Percentiles rank a stretch among this genome's conserved stretches.
Conservation (phyloP, 2,797 vertebrate genomes). For the Bovichtus diacanthus region DNA sequence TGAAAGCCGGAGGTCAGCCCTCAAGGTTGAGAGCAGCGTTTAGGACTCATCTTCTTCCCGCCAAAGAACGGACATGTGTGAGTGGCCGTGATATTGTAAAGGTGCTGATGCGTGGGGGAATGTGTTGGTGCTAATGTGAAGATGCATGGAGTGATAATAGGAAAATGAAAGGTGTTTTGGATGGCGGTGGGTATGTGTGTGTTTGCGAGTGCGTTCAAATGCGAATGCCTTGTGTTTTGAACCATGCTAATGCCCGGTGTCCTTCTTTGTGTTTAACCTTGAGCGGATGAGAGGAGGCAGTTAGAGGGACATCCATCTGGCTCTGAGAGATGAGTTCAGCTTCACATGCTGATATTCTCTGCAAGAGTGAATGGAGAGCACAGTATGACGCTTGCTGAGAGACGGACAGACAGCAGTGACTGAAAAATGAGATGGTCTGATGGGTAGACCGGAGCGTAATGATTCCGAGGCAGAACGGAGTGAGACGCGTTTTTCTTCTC, state of each 20-base stretch:
- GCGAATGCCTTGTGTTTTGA: conserved; percentile 23
- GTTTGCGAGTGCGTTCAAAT: too few species aligned
- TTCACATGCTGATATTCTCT: conserved; percentile 65
- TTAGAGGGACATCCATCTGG: conserved; percentile 69
- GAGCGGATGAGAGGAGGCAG: conserved; percentile 52
- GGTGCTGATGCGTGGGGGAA: conserved; percentile 45
- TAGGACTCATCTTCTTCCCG: conserved; percentile 3
- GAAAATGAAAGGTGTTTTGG: conserved; percentile 50
- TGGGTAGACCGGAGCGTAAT: conserved; percentile 54
- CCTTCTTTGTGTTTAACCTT: conserved; percentile 67
- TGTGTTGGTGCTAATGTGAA: conserved; percentile 41
- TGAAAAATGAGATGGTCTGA: conserved; percentile 66
- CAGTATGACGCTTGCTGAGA: conserved; percentile 49
- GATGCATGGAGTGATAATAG: conserved; percentile 45
- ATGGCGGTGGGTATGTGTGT: neutral
- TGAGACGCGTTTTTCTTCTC: conserved; percentile 31
- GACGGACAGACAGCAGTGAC: conserved; percentile 44
- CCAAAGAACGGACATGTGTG: conserved; percentile 10
- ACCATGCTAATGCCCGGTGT: conserved; percentile 27
- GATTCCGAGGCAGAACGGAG: conserved; percentile 33
- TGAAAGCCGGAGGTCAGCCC: conserved; percentile 52
- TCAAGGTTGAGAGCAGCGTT: conserved; percentile 59
- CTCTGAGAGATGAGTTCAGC: conserved; percentile 57
- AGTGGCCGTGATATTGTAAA: conserved; percentile 23
- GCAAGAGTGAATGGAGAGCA: conserved; percentile 52